Evolutionary conservation across 2,113 vertebrate species (phyloP).

Genomic region (Pyxicephalus adspersus): DNA sequence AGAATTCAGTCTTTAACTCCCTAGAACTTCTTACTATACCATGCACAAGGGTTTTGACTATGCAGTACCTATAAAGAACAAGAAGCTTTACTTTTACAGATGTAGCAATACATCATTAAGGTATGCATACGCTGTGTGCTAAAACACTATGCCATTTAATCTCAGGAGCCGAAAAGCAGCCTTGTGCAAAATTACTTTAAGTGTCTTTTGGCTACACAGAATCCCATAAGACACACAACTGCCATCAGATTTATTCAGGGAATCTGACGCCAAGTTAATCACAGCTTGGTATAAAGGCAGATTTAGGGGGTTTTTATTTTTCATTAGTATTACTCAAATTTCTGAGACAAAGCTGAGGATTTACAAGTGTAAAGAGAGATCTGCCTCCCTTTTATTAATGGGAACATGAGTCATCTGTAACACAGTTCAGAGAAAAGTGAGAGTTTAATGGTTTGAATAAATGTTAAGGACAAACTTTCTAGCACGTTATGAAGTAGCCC

Average conservation of each 20-base stretch:
- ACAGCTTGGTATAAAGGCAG: slow-evolving; percentile 15
- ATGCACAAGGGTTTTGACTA: background rate
- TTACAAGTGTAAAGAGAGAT: background rate
- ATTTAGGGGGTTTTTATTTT: slow-evolving; percentile 28
- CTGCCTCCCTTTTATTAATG: background rate
- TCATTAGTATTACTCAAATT: slow-evolving; percentile 30
- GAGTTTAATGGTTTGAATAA: no score
- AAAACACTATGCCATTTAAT: background rate
- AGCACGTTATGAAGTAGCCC: no score
- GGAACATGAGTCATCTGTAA: background rate
- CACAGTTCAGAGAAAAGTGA: no score
- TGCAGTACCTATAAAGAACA: background rate
- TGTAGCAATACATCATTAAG: background rate
- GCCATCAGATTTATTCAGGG: slow-evolving; percentile 34
- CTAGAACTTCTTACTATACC: background rate
- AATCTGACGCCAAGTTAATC: slow-evolving; percentile 27
- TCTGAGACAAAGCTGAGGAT: slow-evolving; percentile 9
- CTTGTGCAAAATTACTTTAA: slow-evolving; percentile 42
- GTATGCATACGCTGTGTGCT: background rate
- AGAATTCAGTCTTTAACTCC: no score
- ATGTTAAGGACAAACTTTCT: no score
- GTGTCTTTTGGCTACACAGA: slow-evolving; percentile 41
- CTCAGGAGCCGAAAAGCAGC: slow-evolving; percentile 24
- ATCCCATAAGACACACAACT: slow-evolving; percentile 22
- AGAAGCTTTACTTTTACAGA: background rate